Percentiles rank a stretch among this genome's conserved stretches.
phyloP scores from a whole-genome alignment of 2,797 vertebrate genomes.

The Apogon talboti region DNA sequence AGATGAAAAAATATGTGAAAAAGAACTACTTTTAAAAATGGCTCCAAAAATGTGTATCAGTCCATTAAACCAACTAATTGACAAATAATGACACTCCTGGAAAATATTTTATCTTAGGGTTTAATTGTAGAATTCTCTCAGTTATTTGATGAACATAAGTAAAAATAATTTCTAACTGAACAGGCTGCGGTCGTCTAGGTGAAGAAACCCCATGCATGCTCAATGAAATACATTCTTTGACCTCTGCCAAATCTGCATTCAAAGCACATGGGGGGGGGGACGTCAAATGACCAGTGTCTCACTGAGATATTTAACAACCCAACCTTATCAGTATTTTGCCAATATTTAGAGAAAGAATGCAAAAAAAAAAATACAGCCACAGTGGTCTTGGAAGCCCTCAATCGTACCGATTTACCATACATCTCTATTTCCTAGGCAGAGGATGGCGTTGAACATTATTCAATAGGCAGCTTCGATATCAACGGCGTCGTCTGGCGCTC shows the following conservation, averaged over 20 bases:
- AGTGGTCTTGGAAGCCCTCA: constrained; percentile 39
- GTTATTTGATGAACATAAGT: too few species aligned
- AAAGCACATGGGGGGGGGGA: constrained; percentile 2
- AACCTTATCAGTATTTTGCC: constrained; percentile 29
- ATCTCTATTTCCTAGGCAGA: constrained; percentile 70
- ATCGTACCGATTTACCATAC: constrained; percentile 54
- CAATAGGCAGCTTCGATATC: constrained; percentile 72
- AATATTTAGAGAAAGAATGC: constrained; percentile 31
- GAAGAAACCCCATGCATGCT: not conserved
- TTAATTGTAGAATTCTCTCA: too few species aligned
- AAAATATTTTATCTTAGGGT: too few species aligned
- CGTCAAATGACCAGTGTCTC: constrained; percentile 18
- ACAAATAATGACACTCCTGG: too few species aligned
- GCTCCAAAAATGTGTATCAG: too few species aligned
- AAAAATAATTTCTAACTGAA: too few species aligned
- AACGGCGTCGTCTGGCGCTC: constrained; percentile 64
- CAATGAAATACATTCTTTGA: constrained; percentile 17
- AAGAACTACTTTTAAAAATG: too few species aligned
- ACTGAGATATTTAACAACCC: constrained; percentile 23
- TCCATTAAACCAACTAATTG: too few species aligned
- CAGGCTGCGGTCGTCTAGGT: not conserved
- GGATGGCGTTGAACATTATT: constrained; percentile 72
- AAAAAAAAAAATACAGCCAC: constrained; percentile 21
- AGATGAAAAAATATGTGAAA: too few species aligned
- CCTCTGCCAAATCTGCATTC: constrained; percentile 21